These are phyloP conservation scores for Macquaria australasica DNA, from an alignment of 2,113 vertebrate genomes.

Conservation along the genomic window DNA sequence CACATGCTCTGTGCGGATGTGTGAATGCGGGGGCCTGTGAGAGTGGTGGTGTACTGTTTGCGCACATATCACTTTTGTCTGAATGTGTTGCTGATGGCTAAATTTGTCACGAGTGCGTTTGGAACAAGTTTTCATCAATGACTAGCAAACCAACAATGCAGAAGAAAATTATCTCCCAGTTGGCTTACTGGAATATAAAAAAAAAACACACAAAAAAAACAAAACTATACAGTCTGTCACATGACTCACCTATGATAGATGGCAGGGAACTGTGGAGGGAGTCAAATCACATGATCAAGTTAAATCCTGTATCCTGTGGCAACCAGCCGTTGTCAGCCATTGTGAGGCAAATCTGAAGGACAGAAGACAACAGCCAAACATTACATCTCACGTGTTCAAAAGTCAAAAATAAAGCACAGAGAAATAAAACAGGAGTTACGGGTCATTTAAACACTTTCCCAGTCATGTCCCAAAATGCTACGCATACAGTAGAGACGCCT, in stretches of 20 bases:
- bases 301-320: constrained; percentile 60
- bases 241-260: constrained; percentile 77
- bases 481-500: not conserved
- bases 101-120: constrained; percentile 39
- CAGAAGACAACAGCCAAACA: constrained; percentile 42
- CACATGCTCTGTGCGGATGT: constrained; percentile 51
- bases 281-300: constrained; percentile 80
- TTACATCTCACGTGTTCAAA: not conserved
- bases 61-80: constrained; percentile 46
- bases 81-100: constrained; percentile 58
- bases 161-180: not conserved
- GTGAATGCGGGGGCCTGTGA: constrained; percentile 57
- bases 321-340: constrained; percentile 69
- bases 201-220: not conserved
- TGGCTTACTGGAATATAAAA: not conserved
- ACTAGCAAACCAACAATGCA: not conserved
- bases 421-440: not conserved
- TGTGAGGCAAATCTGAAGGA: constrained; percentile 65
- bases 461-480: not conserved
- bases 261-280: constrained; percentile 56
- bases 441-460: not conserved
- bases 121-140: constrained; percentile 59
- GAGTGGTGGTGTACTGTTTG: constrained; percentile 39
- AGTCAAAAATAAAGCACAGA: not conserved
- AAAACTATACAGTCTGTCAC: constrained; percentile 5